phyloP scores from a whole-genome alignment of 2,888 invertebrate species.

The Anorthoa munda region DNA sequence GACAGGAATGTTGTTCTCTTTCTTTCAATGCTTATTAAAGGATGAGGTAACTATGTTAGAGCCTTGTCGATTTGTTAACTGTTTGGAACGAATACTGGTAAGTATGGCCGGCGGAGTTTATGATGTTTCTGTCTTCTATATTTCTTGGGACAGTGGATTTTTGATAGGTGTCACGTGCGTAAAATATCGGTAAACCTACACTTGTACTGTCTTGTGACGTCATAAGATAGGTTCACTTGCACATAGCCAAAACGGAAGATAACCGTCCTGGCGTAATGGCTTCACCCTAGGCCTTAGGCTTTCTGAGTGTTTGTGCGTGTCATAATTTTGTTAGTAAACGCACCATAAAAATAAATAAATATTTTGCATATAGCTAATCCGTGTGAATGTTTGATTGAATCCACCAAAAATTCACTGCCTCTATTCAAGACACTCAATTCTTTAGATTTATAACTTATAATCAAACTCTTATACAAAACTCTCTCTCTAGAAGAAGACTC shows the following conservation, averaged over 20 bases:
- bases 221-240: constrained; percentile 23
- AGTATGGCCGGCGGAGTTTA: constrained; percentile 81
- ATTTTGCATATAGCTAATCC: background rate
- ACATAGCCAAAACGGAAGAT: background rate
- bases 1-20: constrained; percentile 87
- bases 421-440: constrained; percentile 36
- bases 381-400: background rate
- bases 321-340: constrained; percentile 6
- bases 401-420: constrained; percentile 54
- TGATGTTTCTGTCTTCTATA: constrained; percentile 81
- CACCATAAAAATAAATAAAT: constrained; percentile 2
- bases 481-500: background rate
- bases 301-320: constrained; percentile 16
- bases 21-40: constrained; percentile 87
- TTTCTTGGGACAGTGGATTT: constrained; percentile 56
- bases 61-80: constrained; percentile 81
- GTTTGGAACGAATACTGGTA: constrained; percentile 82
- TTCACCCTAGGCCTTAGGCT: background rate
- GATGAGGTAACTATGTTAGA: constrained; percentile 89
- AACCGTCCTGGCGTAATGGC: background rate
- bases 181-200: background rate
- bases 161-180: constrained; percentile 38
- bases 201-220: constrained; percentile 35
- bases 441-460: constrained; percentile 17
- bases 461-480: constrained; percentile 4